A percentile compares a stretch with the other conserved stretches of the same genome.
Conservation (phyloP, 2,113 vertebrate genomes). For the Perccottus glenii region DNA sequence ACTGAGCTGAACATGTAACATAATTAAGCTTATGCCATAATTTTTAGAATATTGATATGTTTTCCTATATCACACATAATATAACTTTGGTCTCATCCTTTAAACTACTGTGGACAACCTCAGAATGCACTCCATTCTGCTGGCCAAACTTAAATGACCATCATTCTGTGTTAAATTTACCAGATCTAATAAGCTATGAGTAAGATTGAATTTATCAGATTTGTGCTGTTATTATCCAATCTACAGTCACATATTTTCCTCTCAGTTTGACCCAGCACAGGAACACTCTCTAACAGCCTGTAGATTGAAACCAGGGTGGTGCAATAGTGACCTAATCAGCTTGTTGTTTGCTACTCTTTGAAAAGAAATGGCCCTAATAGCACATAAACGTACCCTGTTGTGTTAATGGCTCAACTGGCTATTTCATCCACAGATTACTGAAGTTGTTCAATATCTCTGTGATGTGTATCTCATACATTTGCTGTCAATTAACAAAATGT, state of each 20-base stretch:
- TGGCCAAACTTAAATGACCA: constrained; percentile 67
- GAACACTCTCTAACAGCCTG: constrained; percentile 52
- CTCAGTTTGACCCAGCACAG: constrained; percentile 35
- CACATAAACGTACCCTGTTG: constrained; percentile 70
- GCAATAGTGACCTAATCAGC: constrained; percentile 61
- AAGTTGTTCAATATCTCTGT: constrained; percentile 51
- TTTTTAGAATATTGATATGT: too few species aligned
- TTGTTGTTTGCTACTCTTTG: constrained; percentile 71
- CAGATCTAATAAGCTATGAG: constrained; percentile 71
- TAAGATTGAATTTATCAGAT: constrained; percentile 71
- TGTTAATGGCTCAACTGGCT: constrained; percentile 65
- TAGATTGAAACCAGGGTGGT: constrained; percentile 50
- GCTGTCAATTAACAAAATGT: constrained; percentile 67
- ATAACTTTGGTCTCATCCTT: constrained; percentile 22
- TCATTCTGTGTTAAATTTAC: constrained; percentile 74
- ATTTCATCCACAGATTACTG: constrained; percentile 60
- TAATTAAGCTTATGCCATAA: too few species aligned
- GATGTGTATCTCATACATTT: constrained; percentile 69
- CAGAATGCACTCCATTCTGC: constrained; percentile 49
- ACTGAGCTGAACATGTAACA: too few species aligned
- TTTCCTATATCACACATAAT: not conserved
- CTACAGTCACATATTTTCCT: constrained; percentile 56
- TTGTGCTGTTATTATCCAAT: constrained; percentile 68
- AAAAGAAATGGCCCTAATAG: constrained; percentile 72
- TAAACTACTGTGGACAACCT: constrained; percentile 45